Conservation (phyloP, 2,113 vertebrate species). For the Sylvietta virens region DNA sequence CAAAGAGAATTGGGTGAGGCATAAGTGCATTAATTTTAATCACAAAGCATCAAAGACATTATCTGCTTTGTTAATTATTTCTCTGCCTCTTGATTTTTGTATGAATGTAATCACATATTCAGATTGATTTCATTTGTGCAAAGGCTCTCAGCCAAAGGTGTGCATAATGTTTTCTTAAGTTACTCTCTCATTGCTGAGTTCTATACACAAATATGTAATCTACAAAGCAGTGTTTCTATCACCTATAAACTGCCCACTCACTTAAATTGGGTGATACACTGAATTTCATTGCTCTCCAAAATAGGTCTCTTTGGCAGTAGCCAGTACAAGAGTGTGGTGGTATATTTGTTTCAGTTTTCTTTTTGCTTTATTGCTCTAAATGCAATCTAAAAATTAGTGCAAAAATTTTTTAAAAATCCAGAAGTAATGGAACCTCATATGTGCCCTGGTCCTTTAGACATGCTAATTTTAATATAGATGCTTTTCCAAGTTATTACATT, state of each 20-base stretch:
- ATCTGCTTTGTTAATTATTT: not conserved
- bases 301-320: not conserved
- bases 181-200: not conserved
- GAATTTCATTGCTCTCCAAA: not conserved
- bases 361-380: not conserved
- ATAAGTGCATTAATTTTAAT: not conserved
- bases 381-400: not conserved
- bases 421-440: not conserved
- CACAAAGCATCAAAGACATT: not conserved
- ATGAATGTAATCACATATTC: not conserved
- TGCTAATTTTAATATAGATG: not conserved
- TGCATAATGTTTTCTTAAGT: not conserved
- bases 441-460: not conserved
- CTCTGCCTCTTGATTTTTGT: not conserved
- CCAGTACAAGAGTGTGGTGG: not conserved
- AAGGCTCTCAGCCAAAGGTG: not conserved
- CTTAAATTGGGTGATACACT: not conserved
- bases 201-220: not conserved
- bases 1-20: not conserved
- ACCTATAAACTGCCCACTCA: not conserved
- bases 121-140: not conserved
- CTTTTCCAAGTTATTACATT: not conserved
- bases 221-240: not conserved
- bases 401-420: not conserved
- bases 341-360: rapidly evolving